These are phyloP conservation scores for Limanda limanda DNA, from an alignment of 2,113 vertebrate genomes.

Conservation along the genomic window DNA sequence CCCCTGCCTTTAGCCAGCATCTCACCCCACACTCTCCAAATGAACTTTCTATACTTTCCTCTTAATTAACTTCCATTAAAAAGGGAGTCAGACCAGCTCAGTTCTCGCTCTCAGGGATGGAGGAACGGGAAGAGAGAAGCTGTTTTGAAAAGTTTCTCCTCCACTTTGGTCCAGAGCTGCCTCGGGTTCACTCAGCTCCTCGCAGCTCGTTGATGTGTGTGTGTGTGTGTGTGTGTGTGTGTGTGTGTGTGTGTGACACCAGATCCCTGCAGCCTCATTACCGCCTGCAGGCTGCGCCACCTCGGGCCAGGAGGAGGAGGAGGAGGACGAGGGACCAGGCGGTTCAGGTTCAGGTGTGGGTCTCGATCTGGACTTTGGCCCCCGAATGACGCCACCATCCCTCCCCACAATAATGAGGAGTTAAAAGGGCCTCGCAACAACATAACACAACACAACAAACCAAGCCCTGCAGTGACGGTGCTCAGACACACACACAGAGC, in stretches of 20 bases:
- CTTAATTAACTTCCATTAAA: background rate
- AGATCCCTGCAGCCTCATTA: conserved; percentile 33
- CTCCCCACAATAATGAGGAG: background rate
- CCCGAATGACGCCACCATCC: conserved; percentile 22
- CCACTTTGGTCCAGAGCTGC: conserved; percentile 5
- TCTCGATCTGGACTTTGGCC: conserved; percentile 58
- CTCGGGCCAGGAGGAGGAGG: conserved; percentile 2
- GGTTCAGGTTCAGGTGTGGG: conserved; percentile 33
- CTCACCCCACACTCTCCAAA: background rate
- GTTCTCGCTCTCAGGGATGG: conserved; percentile 19
- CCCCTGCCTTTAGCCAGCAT: background rate
- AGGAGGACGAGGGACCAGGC: conserved; percentile 24
- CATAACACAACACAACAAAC: conserved; percentile 12
- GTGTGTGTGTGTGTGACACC: conserved; percentile 18
- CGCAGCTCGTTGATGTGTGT: conserved; percentile 1
- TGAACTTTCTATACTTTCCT: conserved; percentile 9
- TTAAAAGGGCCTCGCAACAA: background rate
- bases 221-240: conserved; percentile 33
- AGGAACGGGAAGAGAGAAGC: background rate
- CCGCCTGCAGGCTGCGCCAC: conserved; percentile 1
- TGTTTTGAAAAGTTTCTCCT: background rate
- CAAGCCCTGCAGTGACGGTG: background rate
- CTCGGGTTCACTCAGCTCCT: conserved; percentile 5
- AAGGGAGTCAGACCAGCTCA: background rate
- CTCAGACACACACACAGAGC: background rate